phyloP scores from a whole-genome alignment of 2,797 vertebrate species.

The Salarias fasciatus region DNA sequence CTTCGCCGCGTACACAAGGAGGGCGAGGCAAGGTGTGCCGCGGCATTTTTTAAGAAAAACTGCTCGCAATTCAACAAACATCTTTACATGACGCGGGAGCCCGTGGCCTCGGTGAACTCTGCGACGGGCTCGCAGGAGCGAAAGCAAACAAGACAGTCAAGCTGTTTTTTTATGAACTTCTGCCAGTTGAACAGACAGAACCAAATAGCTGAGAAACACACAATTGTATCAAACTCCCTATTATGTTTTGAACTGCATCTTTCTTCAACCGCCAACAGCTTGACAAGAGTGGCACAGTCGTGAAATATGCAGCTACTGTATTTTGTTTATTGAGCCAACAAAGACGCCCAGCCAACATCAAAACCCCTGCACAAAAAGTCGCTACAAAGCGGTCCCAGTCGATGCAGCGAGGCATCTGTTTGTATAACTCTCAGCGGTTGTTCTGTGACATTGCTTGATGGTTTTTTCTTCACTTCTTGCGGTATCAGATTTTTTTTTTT shows the following conservation, averaged over 20 bases:
- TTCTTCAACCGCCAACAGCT: constrained; percentile 14
- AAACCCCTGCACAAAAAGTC: constrained; percentile 18
- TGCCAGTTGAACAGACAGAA: constrained; percentile 27
- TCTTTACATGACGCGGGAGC: constrained; percentile 5
- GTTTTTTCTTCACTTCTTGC: constrained; percentile 29
- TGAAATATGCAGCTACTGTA: constrained; percentile 56
- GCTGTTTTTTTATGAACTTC: constrained; percentile 22
- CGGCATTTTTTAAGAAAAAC: constrained; percentile 1
- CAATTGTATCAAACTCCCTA: constrained; percentile 37
- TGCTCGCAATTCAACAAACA: neutral
- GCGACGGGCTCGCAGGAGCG: constrained; percentile 8
- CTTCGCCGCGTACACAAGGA: constrained; percentile 1
- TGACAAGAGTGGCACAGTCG: constrained; percentile 45
- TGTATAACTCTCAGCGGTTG: constrained; percentile 44
- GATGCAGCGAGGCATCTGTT: constrained; percentile 48
- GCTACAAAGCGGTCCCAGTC: constrained; percentile 46
- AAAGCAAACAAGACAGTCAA: constrained; percentile 44
- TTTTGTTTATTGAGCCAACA: constrained; percentile 59
- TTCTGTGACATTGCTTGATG: constrained; percentile 43
- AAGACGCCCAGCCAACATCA: constrained; percentile 55
- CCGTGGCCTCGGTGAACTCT: constrained; percentile 14
- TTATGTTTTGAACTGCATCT: constrained; percentile 41
- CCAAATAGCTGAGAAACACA: constrained; percentile 35
- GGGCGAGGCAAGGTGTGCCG: neutral
- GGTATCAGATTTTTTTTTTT: constrained; percentile 29